These are phyloP conservation scores for Callaeas wilsoni DNA, from an alignment of 2,113 vertebrate species.

Conservation along the genomic window DNA sequence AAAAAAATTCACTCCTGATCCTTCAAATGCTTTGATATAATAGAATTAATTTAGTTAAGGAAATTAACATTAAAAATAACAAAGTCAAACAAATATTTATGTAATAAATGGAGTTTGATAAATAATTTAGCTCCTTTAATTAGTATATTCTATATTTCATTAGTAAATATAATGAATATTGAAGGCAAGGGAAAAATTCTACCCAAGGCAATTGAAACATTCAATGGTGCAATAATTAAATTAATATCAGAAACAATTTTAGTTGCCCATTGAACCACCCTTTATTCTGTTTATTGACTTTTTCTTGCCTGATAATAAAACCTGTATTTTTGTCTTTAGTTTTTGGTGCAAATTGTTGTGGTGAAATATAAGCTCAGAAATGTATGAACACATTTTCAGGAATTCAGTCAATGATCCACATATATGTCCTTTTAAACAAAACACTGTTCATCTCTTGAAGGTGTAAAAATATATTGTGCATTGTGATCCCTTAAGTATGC, in stretches of 20 bases:
- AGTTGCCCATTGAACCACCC: background rate
- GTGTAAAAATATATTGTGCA: background rate
- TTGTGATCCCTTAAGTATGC: background rate
- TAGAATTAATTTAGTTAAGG: background rate
- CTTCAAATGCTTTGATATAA: background rate
- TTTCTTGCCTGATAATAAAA: background rate
- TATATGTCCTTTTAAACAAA: background rate
- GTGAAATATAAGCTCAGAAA: background rate
- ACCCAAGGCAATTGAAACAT: background rate
- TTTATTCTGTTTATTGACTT: background rate
- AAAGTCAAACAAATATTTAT: background rate
- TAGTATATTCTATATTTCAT: background rate
- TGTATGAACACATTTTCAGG: background rate
- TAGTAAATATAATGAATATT: background rate
- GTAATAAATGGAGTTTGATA: background rate
- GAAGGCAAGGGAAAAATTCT: background rate
- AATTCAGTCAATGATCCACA: background rate
- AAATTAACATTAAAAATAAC: background rate
- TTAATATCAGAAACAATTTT: background rate
- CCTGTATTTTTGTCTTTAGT: background rate
- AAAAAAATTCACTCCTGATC: background rate
- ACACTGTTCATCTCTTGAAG: background rate
- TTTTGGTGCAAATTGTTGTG: background rate
- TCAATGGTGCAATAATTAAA: background rate
- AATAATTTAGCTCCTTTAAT: background rate